Evolutionary conservation across 2,113 vertebrate species (phyloP), one percentile per base, ranked within the genome.

Genomic region (Isurus oxyrinchus): DNA sequence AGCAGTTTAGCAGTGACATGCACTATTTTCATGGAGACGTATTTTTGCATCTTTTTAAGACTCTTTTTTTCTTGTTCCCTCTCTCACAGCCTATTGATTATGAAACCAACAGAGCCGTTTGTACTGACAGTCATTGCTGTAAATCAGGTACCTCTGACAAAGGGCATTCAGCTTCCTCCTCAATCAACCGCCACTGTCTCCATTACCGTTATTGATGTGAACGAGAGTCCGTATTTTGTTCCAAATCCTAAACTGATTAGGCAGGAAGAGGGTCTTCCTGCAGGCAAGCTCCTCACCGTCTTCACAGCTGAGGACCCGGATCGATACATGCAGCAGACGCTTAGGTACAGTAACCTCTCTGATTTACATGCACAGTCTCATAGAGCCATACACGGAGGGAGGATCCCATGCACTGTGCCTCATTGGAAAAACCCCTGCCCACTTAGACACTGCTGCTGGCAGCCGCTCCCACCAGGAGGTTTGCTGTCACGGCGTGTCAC

Each of bases 181-280:
- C 99, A 99, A 97, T 99, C 99, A 96, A 99, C 99, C 8, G 99
- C 99, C 96, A 99, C 99, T 0, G 99, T 99, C 96, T 99, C 99
- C 96, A 98, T 99, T 97, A 98, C 97, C 0, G 99, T 99, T 96
- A 98, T 98, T 6, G 99, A 99, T 96, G 98, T 99, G 97, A 99
- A 99, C 19, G 99, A 99, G 98, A 99, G 98, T 97, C 99, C 99
- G 0, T 98, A 99, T 97, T 99, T 99, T 96, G 98, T 98, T 79
- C 99, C 99, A 96, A 99, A 99, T 97, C 99, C 99, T 84, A 99
- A 98, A 97, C 97, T 98, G 0, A 97, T 99, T 96, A 98, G 98
- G 93, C 98, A 99, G 96, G 99, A 99, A 61, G 99, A 99, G 97
- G 99, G 99, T 49, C 97, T 99, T 5, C 97, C 97, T 44, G 97